Evolutionary conservation across 2,888 invertebrate genomes (phyloP).

Genomic region (Acanthoscelides obtectus): DNA sequence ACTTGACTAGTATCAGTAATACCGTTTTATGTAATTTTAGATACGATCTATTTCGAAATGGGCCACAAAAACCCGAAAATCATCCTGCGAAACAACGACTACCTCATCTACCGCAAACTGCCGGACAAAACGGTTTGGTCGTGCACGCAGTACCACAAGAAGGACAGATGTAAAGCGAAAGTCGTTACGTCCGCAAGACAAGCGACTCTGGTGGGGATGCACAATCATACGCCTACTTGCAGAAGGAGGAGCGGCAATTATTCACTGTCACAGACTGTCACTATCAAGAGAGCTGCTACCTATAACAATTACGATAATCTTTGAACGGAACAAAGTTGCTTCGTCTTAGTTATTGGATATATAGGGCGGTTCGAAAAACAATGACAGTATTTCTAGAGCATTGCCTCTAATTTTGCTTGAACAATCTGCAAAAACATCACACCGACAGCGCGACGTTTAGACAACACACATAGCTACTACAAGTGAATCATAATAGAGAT

Average conservation of each 20-base stretch:
- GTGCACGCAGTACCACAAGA: conserved; percentile 23
- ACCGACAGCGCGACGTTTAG: too few relatives aligned
- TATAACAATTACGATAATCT: not conserved
- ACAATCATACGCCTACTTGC: conserved; percentile 21
- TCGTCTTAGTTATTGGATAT: not conserved
- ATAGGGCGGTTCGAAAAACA: too few relatives aligned
- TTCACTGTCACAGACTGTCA: conserved; percentile 8
- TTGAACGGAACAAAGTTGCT: not conserved
- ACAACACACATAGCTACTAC: too few relatives aligned
- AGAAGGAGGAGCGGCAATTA: not conserved
- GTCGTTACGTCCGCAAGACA: conserved; percentile 22
- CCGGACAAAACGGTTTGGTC: conserved; percentile 26
- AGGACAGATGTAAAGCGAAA: conserved; percentile 23
- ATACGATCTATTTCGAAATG: conserved; percentile 25
- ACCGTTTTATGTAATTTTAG: conserved; percentile 16
- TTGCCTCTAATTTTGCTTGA: too few relatives aligned
- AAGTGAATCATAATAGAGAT: too few relatives aligned
- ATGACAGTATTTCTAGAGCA: too few relatives aligned
- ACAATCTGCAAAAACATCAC: too few relatives aligned
- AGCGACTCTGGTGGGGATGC: conserved; percentile 19
- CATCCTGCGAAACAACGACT: conserved; percentile 25
- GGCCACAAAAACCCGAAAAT: conserved; percentile 30
- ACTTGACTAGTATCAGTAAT: too few relatives aligned
- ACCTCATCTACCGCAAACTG: conserved; percentile 22
- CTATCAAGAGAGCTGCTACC: conserved; percentile 4